Conservation (phyloP, 2,888 invertebrate genomes). For the Heliconius sara region DNA sequence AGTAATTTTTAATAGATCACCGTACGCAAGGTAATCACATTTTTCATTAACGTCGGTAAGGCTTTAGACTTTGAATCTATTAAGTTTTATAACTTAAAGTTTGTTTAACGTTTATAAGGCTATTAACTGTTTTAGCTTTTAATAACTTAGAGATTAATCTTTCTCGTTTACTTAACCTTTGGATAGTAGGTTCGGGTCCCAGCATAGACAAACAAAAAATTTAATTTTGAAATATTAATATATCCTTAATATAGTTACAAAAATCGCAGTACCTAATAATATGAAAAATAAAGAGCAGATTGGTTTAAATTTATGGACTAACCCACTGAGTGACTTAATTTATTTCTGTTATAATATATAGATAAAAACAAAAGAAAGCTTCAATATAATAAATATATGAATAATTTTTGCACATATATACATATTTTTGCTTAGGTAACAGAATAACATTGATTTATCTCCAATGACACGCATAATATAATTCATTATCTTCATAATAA, state of each 20-base stretch:
- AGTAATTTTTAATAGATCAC: conserved; percentile 25
- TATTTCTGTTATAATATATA: no score
- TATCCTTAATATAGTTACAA: no score
- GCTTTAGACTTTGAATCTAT: conserved; percentile 15
- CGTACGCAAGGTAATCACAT: conserved; percentile 20
- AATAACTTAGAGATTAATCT: background rate
- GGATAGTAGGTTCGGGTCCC: background rate
- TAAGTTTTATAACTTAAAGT: conserved; percentile 19
- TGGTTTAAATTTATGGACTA: no score
- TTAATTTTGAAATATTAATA: no score
- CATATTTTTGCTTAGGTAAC: conserved; percentile 31
- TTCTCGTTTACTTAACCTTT: background rate
- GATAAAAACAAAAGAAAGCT: no score
- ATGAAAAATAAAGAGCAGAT: no score
- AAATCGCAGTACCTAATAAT: no score
- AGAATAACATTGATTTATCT: conserved; percentile 47
- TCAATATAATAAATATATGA: background rate
- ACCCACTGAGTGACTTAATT: no score
- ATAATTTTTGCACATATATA: background rate
- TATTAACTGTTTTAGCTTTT: background rate
- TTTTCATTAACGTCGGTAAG: conserved; percentile 24
- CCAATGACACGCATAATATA: conserved; percentile 49
- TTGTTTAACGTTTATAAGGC: conserved; percentile 1
- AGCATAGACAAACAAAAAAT: background rate
- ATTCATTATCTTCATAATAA: conserved; percentile 54